Conservation (phyloP, 2,888 invertebrate genomes). For the Stramonita haemastoma region DNA sequence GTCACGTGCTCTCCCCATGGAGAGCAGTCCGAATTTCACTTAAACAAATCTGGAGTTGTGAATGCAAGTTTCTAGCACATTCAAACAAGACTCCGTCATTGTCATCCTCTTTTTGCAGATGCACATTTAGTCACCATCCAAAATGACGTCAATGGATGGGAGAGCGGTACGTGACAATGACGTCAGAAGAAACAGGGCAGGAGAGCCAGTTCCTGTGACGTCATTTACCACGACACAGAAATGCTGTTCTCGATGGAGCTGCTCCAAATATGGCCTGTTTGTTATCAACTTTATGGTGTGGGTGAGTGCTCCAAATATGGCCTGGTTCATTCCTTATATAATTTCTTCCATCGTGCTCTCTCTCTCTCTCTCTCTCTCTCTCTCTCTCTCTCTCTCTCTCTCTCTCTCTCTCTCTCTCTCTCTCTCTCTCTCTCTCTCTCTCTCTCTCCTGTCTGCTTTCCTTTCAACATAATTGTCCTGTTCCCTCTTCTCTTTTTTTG, state of each 20-base stretch:
- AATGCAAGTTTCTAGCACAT: too few species aligned
- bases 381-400: too few species aligned
- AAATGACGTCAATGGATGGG: not conserved
- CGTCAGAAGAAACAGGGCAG: not conserved
- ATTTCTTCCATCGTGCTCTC: not conserved
- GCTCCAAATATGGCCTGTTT: constrained; percentile 57
- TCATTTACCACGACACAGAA: constrained; percentile 28
- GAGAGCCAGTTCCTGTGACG: constrained; percentile 22
- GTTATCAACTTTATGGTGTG: constrained; percentile 61
- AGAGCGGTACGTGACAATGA: not conserved
- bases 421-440: too few species aligned
- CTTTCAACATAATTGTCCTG: too few species aligned
- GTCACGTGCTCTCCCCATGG: too few species aligned
- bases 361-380: not conserved
- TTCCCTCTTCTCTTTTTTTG: too few species aligned
- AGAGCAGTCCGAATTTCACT: too few species aligned
- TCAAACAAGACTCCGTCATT: not conserved
- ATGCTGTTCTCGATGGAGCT: constrained; percentile 28
- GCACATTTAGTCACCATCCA: not conserved
- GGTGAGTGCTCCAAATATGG: constrained; percentile 50
- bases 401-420: too few species aligned
- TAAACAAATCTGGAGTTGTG: too few species aligned
- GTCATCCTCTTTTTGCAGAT: not conserved
- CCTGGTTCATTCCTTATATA: too few species aligned
- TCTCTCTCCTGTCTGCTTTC: too few species aligned